Percentiles rank a stretch among this genome's conserved stretches.
Evolutionary conservation across 2,888 invertebrate species (phyloP).

Genomic region (Caenorhabditis parvicauda): DNA sequence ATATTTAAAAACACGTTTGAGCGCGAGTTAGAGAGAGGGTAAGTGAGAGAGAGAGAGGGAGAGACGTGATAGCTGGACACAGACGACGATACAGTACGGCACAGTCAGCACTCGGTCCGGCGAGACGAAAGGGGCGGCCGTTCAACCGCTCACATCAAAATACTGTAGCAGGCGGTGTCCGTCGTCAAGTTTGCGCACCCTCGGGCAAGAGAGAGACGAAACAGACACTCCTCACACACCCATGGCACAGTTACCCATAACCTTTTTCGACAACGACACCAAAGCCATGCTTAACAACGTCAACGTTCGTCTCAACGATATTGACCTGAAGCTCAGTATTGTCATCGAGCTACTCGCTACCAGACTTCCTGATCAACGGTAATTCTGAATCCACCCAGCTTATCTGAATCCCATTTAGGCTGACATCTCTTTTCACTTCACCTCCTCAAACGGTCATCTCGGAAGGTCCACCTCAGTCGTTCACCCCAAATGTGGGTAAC

Average conservation of each 20-base stretch:
- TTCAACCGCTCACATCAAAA: no score
- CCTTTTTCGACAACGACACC: slow-evolving; percentile 52
- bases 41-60: not conserved
- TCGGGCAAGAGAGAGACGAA: slow-evolving; percentile 4
- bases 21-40: no score
- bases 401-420: slow-evolving; percentile 5
- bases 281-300: slow-evolving; percentile 51
- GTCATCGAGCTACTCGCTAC: slow-evolving; percentile 51
- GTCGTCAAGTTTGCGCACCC: no score
- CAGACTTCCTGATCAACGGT: slow-evolving; percentile 43
- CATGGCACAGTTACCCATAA: slow-evolving; percentile 39
- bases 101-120: no score
- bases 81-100: no score
- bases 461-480: slow-evolving; percentile 33
- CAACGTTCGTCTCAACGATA: slow-evolving; percentile 53
- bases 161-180: no score
- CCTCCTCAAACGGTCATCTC: slow-evolving; percentile 41
- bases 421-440: slow-evolving; percentile 37
- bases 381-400: not conserved
- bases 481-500: slow-evolving; percentile 28
- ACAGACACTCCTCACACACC: slow-evolving; percentile 11
- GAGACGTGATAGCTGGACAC: slow-evolving; percentile 4
- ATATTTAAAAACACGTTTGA: no score
- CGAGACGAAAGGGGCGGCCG: no score
- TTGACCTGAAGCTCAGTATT: slow-evolving; percentile 56